Evolutionary conservation across 2,888 invertebrate species (phyloP).

Genomic region (Hirtodrosophila trivittata): DNA sequence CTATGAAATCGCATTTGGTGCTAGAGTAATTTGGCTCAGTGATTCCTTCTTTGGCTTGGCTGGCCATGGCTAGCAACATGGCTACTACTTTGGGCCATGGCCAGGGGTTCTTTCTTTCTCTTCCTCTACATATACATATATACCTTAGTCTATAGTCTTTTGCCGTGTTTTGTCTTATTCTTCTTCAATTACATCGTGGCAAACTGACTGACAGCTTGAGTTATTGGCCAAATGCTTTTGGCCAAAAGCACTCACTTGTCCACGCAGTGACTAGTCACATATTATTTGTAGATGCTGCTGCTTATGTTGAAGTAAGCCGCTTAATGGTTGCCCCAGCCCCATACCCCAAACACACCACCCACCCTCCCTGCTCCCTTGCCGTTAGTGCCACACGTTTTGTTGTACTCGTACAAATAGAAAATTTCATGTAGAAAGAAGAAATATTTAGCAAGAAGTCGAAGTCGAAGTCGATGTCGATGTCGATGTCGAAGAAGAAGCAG

Average conservation of each 20-base stretch:
- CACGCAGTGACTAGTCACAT: slow-evolving; percentile 30
- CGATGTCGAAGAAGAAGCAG: slow-evolving; percentile 15
- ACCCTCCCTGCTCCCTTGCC: not conserved
- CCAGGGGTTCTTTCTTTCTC: too few species aligned
- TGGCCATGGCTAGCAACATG: not conserved
- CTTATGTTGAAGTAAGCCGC: slow-evolving; percentile 56
- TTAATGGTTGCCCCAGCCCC: too few species aligned
- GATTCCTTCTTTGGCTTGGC: not conserved
- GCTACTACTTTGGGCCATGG: too few species aligned
- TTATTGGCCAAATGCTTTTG: slow-evolving; percentile 58
- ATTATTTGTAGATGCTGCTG: slow-evolving; percentile 38
- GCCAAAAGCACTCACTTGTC: slow-evolving; percentile 22
- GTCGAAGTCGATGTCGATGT: slow-evolving; percentile 27
- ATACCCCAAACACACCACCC: too few species aligned
- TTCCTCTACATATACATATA: too few species aligned
- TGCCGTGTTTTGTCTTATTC: not conserved
- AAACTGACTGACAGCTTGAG: slow-evolving; percentile 56
- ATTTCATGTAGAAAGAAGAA: slow-evolving; percentile 58
- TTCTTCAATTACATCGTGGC: slow-evolving; percentile 7
- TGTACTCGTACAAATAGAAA: slow-evolving; percentile 69
- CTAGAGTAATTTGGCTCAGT: not conserved
- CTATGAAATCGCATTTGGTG: not conserved
- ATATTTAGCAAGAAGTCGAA: slow-evolving; percentile 69
- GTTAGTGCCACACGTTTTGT: slow-evolving; percentile 29
- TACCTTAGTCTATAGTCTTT: not conserved